Base-by-base conservation (phyloP, 2,888 invertebrate species). In the Tolmerus cingulatus region DNA sequence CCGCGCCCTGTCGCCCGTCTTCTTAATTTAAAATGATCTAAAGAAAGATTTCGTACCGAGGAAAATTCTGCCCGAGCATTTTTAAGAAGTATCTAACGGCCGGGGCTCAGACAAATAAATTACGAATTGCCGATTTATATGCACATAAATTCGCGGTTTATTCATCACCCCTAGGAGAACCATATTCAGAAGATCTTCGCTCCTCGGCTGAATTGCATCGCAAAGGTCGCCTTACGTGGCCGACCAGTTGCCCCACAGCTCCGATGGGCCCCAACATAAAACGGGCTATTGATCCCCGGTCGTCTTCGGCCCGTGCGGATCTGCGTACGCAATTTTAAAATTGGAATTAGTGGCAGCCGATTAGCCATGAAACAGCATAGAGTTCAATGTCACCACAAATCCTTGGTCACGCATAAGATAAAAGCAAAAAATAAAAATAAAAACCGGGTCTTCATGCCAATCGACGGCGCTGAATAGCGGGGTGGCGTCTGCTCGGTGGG, bases 361-460 rank as follows among this genome's bases (percentile, higher is more conserved):
- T n/a, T 27, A 79, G 55, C 79, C 79, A 79, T 79, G 79, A 79
- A 79, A 82, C 57, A 82, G 57, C 34, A 57, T 82, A 82, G 82
- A 82, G 82, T 82, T 82, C 82, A 82, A 82, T 82, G 82, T 57
- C 82, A 66, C 37, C 40, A 66, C 51, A 86, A 86, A 86, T 77
- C 86, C 76, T 86, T 77, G 76, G 40, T 66, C 57, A 51, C 30
- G 79, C 51, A 51, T 79, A n/a, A 30, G 79, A 79, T 79, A 23
- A 66, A 66, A 66, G 66, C 27, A 66, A 66, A 27, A 66, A 27
- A 66, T 19, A 66, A 66, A 40, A 40, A 40, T 40, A 40, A 57
- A 66, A 66, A 66, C 23, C 66, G 27, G 66, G 66, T 66, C 66
- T 66, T 66, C 27, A 66, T 66, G 66, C 66, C 66, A 66, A 66